Evolutionary conservation across 2,113 vertebrate species (phyloP), one percentile per base, ranked within the genome.

Genomic region (Erythrolamprus reginae): DNA sequence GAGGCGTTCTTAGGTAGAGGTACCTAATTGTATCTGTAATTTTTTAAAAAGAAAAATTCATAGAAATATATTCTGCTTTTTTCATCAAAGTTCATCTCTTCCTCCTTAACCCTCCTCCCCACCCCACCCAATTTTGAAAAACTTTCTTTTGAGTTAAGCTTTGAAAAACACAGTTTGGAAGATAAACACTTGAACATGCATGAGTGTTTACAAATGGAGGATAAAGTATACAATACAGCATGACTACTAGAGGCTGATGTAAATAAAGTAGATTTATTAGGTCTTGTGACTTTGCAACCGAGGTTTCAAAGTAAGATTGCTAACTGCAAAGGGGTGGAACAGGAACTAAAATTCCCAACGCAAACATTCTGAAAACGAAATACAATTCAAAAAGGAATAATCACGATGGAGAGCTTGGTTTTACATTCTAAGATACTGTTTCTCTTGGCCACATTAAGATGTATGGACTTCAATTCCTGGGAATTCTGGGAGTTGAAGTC

Each of bases 41-140:
- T n/a, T 89, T 93, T 51, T 90, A 47, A 90, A 92, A 88, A 70
- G 48, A 65, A 52, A 92, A 26, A 42, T 90, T 26, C 77, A 23
- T 13, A n/a, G n/a, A 91, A 52, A 42, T 87, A 82, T 17, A 85
- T 77, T 56, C 8, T 77, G 50, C 51, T 1, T 12, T 42, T 84
- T 5, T 26, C 47, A 56, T 17, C 17, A 56, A 90, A 89, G 89
- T 1, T 7, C 82, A 0, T 77, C 33, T 42, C 33, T 77, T 21
- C 70, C 33, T 19, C 33, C 17, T 38, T 7, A 15, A 33, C 23
- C 7, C 55, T 8, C 4, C 17, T 21, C 42, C 4, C 86, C 28
- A 10, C 56, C 56, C 19, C 12, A 15, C 7, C 70, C 17, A 90
- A 77, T 92, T 90, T 85, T 28, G n/a, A 90, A 95, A 8, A 4